These are phyloP conservation scores for Patiria pectinifera DNA, from an alignment of 53 echinoderm and acorn worm genomes.

Conservation along the genomic window DNA sequence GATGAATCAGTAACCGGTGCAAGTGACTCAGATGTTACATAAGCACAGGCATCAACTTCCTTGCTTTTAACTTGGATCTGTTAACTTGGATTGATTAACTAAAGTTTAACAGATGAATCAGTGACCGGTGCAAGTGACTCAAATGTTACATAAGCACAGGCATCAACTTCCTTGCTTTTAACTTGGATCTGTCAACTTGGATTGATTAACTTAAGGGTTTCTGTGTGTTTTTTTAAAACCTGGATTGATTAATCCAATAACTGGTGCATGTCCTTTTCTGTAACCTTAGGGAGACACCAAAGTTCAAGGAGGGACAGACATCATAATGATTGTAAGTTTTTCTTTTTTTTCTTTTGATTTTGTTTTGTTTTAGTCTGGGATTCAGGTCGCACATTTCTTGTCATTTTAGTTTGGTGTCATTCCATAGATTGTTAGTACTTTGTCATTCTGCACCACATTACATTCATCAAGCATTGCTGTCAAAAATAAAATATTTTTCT, in stretches of 20 bases:
- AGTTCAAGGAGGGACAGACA: conserved; percentile 68
- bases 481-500: too few relatives aligned
- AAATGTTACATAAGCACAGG: too few relatives aligned
- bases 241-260: conserved; percentile 52
- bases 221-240: not conserved
- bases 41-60: not conserved
- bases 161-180: not conserved
- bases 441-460: too few relatives aligned
- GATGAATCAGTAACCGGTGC: conserved; percentile 43
- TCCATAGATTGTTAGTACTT: not conserved
- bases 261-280: conserved; percentile 57
- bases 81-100: not conserved
- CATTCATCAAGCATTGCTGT: too few relatives aligned
- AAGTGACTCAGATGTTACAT: not conserved
- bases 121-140: conserved; percentile 40
- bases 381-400: not conserved
- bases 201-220: not conserved
- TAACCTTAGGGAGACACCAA: conserved; percentile 57
- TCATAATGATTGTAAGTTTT: conserved; percentile 73
- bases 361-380: conserved; percentile 9
- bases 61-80: not conserved
- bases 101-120: not conserved
- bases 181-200: not conserved
- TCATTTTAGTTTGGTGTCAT: not conserved
- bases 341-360: conserved; percentile 46